Evolutionary conservation across 2,888 invertebrate genomes (phyloP), one percentile per base, ranked within the genome.

Genomic region (Kuschelorhynchus macadamiae): DNA sequence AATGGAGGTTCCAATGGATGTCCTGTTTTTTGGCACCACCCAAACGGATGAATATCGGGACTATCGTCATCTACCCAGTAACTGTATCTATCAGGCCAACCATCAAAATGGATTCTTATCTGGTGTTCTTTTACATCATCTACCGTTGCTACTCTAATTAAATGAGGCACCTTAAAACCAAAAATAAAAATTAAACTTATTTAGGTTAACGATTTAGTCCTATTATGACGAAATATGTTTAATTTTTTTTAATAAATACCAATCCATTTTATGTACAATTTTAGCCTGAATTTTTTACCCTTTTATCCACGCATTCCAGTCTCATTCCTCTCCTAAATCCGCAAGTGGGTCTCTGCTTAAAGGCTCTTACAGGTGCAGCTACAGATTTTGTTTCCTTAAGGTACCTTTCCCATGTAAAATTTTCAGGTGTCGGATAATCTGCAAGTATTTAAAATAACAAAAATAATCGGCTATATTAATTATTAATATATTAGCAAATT

Each of bases 1-100:
- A 94, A 87, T 11, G 96, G 96, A 8, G 93, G 90, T 81, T 95
- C 93, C 20, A 97, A 84, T 0, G 92, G 92, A 82, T 97, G 96
- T 1, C 91, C 92, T 0, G 96, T 96, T 84, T 93, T 93, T 71
- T 90, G 87, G 81, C 96, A 95, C 96, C 96, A 97, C 32, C 94
- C 93, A 70, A 94, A 90, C 0, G 97, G 97, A 85, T 97, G 96
- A 76, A 97, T 88, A 82, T 97, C 95, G 0, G 92, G 89, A 72
- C 90, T 92, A 83, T 97, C 96, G 81, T 96, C 96, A 78, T 96
- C 96, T 64, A 95, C 85, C 95, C 95, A 96, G 81, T 91, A 93
- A 71, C 93, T 90, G 80, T 95, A 91, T 72, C 90, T 88, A 76
- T 89, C 89, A 0, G 92, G 91, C 95, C 96, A 97, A 12, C 96